phyloP scores from a whole-genome alignment of 2,888 invertebrate genomes.

The Therioaphis trifolii region DNA sequence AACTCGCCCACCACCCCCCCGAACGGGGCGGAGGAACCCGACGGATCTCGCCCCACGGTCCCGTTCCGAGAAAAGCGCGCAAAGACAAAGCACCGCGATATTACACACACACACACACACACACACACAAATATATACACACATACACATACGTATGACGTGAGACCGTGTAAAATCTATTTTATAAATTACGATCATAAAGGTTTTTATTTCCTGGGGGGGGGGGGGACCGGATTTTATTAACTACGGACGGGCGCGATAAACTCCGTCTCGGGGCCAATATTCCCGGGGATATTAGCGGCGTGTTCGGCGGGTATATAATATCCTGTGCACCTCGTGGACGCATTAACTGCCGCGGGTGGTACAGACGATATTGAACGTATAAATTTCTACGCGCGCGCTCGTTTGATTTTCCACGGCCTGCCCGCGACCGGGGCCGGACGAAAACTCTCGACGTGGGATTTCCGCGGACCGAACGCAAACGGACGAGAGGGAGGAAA shows the following conservation, averaged over 20 bases:
- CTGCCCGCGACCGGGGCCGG: not conserved
- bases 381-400: slow-evolving; percentile 40
- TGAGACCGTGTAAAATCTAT: not conserved
- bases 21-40: too few relatives aligned
- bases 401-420: slow-evolving; percentile 30
- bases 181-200: slow-evolving; percentile 3
- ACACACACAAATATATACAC: not conserved
- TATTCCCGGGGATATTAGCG: slow-evolving; percentile 28
- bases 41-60: too few relatives aligned
- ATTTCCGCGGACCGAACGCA: not conserved
- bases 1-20: too few relatives aligned
- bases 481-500: not conserved
- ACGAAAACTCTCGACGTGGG: not conserved
- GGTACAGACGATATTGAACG: slow-evolving; percentile 30
- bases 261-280: not conserved
- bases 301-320: slow-evolving; percentile 22
- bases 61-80: too few relatives aligned
- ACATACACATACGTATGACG: too few relatives aligned
- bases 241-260: not conserved
- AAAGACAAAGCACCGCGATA: too few relatives aligned
- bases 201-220: not conserved
- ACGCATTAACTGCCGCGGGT: not conserved
- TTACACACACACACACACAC: too few relatives aligned
- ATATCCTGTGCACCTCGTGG: not conserved
- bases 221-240: not conserved